phyloP scores from a whole-genome alignment of 2,113 vertebrate species.

The Charina bottae region DNA sequence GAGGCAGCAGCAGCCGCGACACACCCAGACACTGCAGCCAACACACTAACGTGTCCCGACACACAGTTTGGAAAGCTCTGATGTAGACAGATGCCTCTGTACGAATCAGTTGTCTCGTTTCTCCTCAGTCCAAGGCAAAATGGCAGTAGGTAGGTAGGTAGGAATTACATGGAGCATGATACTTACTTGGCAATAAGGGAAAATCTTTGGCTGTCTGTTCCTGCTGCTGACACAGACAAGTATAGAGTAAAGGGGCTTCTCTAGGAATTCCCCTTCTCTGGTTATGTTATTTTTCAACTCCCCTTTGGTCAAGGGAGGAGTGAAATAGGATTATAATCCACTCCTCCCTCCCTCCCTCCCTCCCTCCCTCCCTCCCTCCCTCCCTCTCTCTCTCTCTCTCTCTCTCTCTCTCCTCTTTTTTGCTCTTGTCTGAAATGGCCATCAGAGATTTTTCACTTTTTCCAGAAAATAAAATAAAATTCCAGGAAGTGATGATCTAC shows the following conservation, averaged over 20 bases:
- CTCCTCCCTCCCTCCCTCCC: no score
- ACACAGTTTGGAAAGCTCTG: not conserved
- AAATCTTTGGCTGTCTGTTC: not conserved
- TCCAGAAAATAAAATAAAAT: not conserved
- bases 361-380: no score
- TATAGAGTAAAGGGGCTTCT: not conserved
- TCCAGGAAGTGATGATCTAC: not conserved
- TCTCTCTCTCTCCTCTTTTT: no score
- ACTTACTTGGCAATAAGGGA: not conserved
- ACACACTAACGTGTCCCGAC: no score
- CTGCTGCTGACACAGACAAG: not conserved
- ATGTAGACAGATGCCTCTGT: not conserved
- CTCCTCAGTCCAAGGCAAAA: not conserved
- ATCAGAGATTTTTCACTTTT: not conserved
- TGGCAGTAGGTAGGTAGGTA: no score
- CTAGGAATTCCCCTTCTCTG: not conserved
- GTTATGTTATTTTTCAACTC: not conserved
- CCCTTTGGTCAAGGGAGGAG: not conserved
- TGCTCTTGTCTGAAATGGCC: not conserved
- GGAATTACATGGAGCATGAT: no score
- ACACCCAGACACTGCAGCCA: no score
- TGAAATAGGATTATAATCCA: not conserved
- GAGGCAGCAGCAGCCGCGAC: no score
- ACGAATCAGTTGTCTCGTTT: not conserved
- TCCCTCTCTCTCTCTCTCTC: no score